phyloP scores from a whole-genome alignment of 1,140 invertebrate genomes.

The Zophobas atratus region DNA sequence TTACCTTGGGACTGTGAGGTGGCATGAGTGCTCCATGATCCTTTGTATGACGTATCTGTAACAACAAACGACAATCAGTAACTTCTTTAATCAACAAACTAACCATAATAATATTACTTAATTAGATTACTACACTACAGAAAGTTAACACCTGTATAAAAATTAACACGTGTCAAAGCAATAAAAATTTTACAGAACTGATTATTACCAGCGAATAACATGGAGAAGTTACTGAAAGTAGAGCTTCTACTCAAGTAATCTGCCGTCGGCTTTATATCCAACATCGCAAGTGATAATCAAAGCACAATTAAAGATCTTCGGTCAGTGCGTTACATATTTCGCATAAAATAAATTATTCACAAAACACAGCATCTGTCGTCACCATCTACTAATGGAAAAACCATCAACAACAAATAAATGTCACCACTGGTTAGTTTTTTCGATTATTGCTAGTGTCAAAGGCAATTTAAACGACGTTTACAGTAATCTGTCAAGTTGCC shows the following conservation, averaged over 20 bases:
- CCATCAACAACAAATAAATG: slow-evolving; percentile 16
- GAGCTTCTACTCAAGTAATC: slow-evolving; percentile 81
- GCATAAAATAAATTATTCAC: slow-evolving; percentile 21
- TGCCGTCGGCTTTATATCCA: slow-evolving; percentile 80
- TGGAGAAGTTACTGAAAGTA: slow-evolving; percentile 81
- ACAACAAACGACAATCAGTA: slow-evolving; percentile 59
- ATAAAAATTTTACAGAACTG: not conserved
- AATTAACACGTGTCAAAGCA: not conserved
- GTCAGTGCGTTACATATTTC: slow-evolving; percentile 3
- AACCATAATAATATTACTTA: no score
- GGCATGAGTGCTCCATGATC: slow-evolving; percentile 78
- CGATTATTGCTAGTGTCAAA: slow-evolving; percentile 29
- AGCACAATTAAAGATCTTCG: slow-evolving; percentile 8
- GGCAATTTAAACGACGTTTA: slow-evolving; percentile 33
- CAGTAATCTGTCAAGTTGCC: slow-evolving; percentile 61
- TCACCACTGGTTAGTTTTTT: slow-evolving; percentile 29
- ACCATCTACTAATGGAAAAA: slow-evolving; percentile 6
- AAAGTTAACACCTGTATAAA: slow-evolving; percentile 26
- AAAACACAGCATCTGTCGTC: slow-evolving; percentile 19
- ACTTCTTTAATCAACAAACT: slow-evolving; percentile 27
- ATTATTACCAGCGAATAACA: slow-evolving; percentile 77
- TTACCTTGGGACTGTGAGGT: slow-evolving; percentile 78
- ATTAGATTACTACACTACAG: no score
- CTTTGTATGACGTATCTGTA: slow-evolving; percentile 81
- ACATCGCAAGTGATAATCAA: slow-evolving; percentile 67